Conservation (phyloP, 1,140 invertebrate genomes). For the Leptinotarsa defecta region DNA sequence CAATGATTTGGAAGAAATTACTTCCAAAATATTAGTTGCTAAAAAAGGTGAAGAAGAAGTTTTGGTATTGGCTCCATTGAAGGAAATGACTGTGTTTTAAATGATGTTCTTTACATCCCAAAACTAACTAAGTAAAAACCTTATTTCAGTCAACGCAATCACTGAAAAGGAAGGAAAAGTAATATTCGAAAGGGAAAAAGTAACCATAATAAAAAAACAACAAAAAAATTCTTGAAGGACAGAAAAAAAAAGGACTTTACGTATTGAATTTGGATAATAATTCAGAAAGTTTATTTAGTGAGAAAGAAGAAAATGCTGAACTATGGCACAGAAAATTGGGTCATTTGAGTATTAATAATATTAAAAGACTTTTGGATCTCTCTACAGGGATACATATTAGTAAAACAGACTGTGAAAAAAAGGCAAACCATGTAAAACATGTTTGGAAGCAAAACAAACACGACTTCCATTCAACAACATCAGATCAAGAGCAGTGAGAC, state of each 20-base stretch:
- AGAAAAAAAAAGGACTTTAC: background rate
- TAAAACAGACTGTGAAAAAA: conserved; percentile 5
- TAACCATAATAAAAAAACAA: conserved; percentile 8
- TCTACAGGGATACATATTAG: conserved; percentile 11
- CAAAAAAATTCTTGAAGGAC: background rate
- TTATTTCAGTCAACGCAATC: background rate
- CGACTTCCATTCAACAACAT: conserved; percentile 35
- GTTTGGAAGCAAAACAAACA: conserved; percentile 40
- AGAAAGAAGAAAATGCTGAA: conserved; percentile 7
- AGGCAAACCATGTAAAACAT: conserved; percentile 37
- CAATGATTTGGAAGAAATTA: background rate
- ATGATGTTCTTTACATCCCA: conserved; percentile 2
- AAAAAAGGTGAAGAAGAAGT: conserved; percentile 4
- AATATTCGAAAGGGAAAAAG: background rate
- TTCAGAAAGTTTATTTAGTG: background rate
- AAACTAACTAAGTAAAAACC: background rate
- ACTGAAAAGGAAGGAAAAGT: conserved; percentile 12
- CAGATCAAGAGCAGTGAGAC: background rate
- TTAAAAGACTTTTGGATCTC: conserved; percentile 13
- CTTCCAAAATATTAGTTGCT: background rate
- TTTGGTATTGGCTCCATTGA: background rate
- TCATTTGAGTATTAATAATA: conserved; percentile 17
- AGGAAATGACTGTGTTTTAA: background rate
- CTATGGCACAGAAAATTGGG: conserved; percentile 26
- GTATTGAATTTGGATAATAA: too few species aligned